Evolutionary conservation across 2,888 invertebrate genomes (phyloP), one percentile per base, ranked within the genome.

Genomic region (Thymelicus sylvestris): DNA sequence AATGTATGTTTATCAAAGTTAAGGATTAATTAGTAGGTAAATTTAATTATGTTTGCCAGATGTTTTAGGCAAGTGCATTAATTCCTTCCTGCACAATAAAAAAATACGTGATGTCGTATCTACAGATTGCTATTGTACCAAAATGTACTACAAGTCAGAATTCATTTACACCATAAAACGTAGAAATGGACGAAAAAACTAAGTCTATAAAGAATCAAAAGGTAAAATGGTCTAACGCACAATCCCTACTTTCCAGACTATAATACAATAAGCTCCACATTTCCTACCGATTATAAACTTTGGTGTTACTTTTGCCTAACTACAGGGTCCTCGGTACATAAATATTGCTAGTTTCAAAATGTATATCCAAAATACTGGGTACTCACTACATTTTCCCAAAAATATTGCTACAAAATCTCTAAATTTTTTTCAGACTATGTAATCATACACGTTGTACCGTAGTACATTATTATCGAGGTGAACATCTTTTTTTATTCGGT

Each of bases 251-350:
- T 70, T 72, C 69, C 72, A 73, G 74, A 74, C 73, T 75, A 71
- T 72, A 82, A 81, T 77, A 76, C 83, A 82, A 86, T 91, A 92
- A 91, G 92, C 92, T 92, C 91, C 89, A 84, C 19, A 69, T 81
- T 80, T 76, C 80, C 86, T 89, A 88, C 83, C 80, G 72, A 75
- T 77, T 73, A 74, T 74, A 74, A 86, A 90, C 87, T 87, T 92
- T 92, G 93, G 93, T 92, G 92, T 93, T 82, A 82, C 81, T 81
- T 83, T 86, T 83, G 78, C 86, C 88, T 92, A 91, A 83, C 91
- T 93, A 93, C 85, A 89, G 90, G 90, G 88, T 90, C 90, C 88
- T 83, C 80, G 77, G 82, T 83, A 81, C 78, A 78, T 79, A 82
- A 82, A 72, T 87, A 88, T 81, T 78, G 80, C 89, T 91, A 90